A percentile compares a stretch with the other conserved stretches of the same genome.
These are phyloP conservation scores for Parnassius apollo DNA, from an alignment of 2,888 invertebrate genomes.

Conservation along the genomic window DNA sequence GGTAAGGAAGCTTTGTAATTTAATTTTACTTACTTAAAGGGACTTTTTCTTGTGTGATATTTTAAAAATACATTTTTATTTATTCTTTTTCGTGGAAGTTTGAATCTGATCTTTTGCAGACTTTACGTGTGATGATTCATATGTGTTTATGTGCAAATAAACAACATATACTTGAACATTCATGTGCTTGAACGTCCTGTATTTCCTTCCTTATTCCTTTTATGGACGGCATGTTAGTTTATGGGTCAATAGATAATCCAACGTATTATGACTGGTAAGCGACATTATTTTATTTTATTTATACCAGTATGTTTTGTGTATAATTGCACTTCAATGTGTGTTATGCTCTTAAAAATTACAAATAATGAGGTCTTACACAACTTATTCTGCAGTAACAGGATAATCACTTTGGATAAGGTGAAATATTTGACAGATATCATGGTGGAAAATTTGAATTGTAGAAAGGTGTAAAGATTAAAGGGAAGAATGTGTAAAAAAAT, in stretches of 20 bases:
- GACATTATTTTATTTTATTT: no score
- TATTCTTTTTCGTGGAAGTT: background rate
- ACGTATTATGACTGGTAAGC: background rate
- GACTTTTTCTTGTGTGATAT: background rate
- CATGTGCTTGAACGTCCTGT: background rate
- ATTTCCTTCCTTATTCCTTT: constrained; percentile 20
- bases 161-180: background rate
- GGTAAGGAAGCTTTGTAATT: no score
- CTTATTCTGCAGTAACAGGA: no score
- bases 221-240: constrained; percentile 11
- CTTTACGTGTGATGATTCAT: background rate
- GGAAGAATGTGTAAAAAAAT: no score
- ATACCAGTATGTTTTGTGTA: no score
- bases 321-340: no score
- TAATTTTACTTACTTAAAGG: background rate
- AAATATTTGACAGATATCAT: no score
- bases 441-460: no score
- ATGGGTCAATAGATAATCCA: background rate
- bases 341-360: no score
- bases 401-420: no score
- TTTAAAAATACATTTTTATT: background rate
- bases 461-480: no score
- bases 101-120: background rate
- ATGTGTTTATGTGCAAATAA: background rate
- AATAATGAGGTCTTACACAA: no score